Evolutionary conservation across 2,888 invertebrate species (phyloP).

Genomic region (Oscheius myriophilus): DNA sequence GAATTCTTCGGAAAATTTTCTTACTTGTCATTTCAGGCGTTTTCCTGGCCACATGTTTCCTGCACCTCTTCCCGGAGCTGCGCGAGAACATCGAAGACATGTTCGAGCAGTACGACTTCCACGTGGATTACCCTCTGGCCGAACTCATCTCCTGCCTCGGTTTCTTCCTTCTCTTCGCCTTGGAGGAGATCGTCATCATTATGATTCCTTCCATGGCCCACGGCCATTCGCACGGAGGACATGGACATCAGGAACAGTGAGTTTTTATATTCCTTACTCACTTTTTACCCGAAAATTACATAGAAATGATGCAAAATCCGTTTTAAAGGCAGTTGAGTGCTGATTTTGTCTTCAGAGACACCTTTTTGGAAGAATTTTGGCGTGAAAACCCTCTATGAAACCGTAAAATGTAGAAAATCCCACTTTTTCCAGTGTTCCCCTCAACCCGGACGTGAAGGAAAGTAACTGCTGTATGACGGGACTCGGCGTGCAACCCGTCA

Average conservation of each 20-base stretch:
- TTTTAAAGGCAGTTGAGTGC: too few relatives aligned
- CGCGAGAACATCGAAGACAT: constrained; percentile 53
- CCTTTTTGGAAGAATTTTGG: too few relatives aligned
- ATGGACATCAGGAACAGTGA: constrained; percentile 35
- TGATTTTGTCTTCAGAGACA: too few relatives aligned
- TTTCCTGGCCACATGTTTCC: constrained; percentile 76
- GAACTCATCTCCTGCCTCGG: constrained; percentile 68
- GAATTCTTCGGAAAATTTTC: too few relatives aligned
- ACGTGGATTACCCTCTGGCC: constrained; percentile 65
- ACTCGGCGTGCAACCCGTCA: constrained; percentile 10
- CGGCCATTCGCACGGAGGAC: constrained; percentile 52
- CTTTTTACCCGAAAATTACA: not conserved
- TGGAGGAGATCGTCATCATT: constrained; percentile 66
- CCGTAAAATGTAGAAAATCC: too few relatives aligned
- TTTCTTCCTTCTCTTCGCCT: constrained; percentile 69
- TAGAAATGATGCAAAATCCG: too few relatives aligned
- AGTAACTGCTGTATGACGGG: constrained; percentile 44
- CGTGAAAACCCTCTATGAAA: too few relatives aligned
- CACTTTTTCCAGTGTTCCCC: constrained; percentile 10
- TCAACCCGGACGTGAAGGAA: constrained; percentile 12
- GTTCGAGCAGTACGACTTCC: constrained; percentile 21
- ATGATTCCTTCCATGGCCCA: constrained; percentile 64
- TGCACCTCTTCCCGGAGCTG: constrained; percentile 76
- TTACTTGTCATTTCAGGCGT: constrained; percentile 74
- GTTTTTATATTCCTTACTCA: constrained; percentile 2